Evolutionary conservation across 2,113 vertebrate genomes (phyloP).

Genomic region (Elanoides forficatus): DNA sequence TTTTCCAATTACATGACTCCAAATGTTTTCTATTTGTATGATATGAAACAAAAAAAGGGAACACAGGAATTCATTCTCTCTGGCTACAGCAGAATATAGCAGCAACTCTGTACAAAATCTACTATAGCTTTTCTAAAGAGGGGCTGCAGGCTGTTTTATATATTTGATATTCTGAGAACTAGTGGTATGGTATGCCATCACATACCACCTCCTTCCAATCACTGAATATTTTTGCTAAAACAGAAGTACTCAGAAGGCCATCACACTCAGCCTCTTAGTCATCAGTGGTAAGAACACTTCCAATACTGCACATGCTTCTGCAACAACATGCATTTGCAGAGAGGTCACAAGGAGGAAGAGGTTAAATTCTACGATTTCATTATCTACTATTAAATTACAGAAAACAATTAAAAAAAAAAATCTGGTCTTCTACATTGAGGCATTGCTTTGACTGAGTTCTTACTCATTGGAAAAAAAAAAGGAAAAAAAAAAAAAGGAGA

Average conservation of each 20-base stretch:
- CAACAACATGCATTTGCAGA: not conserved
- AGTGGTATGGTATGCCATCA: accelerated
- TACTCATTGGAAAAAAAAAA: accelerated
- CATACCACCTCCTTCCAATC: not conserved
- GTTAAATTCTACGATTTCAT: not conserved
- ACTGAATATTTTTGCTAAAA: not conserved
- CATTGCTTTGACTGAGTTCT: not conserved
- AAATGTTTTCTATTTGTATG: not conserved
- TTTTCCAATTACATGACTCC: not conserved
- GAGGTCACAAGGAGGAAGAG: not conserved
- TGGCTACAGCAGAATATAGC: not conserved
- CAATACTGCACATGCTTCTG: not conserved
- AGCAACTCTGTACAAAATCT: not conserved
- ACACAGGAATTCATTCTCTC: not conserved
- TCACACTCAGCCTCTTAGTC: not conserved
- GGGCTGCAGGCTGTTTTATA: not conserved
- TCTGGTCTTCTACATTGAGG: not conserved
- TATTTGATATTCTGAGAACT: not conserved
- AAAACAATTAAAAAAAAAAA: not conserved
- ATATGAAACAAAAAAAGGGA: not conserved
- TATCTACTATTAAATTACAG: not conserved
- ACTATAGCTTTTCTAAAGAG: not conserved
- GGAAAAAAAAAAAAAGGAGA: too few species aligned
- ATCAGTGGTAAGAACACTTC: not conserved
- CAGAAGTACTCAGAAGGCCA: not conserved